Evolutionary conservation across 2,113 vertebrate species (phyloP).

Genomic region (Astur gentilis): DNA sequence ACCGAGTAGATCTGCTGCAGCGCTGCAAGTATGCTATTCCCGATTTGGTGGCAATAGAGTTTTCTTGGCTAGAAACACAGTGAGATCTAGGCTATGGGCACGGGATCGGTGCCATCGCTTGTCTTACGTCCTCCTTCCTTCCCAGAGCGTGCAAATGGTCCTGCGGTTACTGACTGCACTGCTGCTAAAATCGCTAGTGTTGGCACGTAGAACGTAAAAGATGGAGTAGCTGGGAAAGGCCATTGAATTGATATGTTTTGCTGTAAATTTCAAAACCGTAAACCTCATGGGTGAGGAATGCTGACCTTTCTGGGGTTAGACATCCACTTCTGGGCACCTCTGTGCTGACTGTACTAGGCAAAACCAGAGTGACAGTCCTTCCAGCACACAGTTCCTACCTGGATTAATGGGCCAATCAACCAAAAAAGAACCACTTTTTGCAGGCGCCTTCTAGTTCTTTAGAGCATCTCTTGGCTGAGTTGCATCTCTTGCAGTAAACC

Average conservation of each 20-base stretch:
- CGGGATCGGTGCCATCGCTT: neutral
- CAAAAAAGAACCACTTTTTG: neutral
- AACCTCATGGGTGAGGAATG: neutral
- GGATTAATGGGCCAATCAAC: neutral
- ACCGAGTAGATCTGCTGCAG: constrained; percentile 21
- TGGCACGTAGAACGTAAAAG: neutral
- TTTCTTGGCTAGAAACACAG: constrained; percentile 11
- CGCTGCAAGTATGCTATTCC: neutral
- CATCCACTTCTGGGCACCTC: neutral
- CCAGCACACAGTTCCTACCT: neutral
- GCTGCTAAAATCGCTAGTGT: neutral
- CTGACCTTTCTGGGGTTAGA: neutral
- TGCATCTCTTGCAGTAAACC: neutral
- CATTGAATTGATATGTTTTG: neutral
- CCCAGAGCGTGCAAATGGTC: neutral
- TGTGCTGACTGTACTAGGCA: neutral
- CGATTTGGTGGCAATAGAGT: neutral
- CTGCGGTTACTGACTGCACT: neutral
- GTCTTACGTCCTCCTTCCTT: neutral
- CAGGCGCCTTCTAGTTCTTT: neutral
- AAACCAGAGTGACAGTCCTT: neutral
- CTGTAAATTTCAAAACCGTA: neutral
- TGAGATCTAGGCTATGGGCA: neutral
- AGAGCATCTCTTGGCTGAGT: neutral
- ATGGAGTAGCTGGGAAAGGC: neutral